Conservation (phyloP, 2,113 vertebrate genomes). For the Ochotona curzoniae region DNA sequence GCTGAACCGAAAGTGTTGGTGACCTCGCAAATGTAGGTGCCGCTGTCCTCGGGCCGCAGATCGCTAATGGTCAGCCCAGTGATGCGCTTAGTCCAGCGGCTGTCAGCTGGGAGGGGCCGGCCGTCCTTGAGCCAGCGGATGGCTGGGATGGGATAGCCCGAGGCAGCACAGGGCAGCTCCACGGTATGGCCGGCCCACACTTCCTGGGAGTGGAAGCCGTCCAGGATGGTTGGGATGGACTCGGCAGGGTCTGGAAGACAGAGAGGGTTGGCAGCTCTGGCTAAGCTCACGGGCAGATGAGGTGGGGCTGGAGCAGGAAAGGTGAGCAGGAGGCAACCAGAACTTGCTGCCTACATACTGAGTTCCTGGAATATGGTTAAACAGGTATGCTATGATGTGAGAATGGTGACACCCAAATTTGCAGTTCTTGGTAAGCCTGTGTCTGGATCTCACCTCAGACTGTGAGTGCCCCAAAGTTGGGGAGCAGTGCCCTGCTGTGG, state of each 20-base stretch:
- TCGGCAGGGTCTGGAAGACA: conserved; percentile 91
- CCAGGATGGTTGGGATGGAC: conserved; percentile 95
- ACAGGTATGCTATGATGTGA: background rate
- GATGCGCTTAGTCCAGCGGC: conserved; percentile 94
- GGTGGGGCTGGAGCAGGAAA: background rate
- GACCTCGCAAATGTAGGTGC: conserved; percentile 98
- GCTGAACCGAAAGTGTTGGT: conserved; percentile 98
- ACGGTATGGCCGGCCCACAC: conserved; percentile 91
- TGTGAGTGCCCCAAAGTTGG: background rate
- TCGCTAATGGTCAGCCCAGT: conserved; percentile 95
- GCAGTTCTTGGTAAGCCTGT: background rate
- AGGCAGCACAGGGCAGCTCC: conserved; percentile 97
- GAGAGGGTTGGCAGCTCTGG: background rate
- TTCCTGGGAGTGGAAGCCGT: conserved; percentile 96
- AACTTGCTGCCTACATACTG: too few species aligned
- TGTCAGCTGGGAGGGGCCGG: conserved; percentile 93
- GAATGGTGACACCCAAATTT: rapidly evolving
- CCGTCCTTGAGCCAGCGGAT: conserved; percentile 98
- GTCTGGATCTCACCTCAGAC: background rate
- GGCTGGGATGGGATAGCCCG: conserved; percentile 96
- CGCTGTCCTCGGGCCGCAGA: conserved; percentile 95
- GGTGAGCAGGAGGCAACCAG: background rate
- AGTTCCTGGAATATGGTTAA: background rate
- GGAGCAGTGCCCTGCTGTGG: background rate
- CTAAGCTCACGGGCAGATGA: background rate